Evolutionary conservation across 35 echinoderm and acorn worm genomes (phyloP).

Genomic region (Nesometra sesokonis): DNA sequence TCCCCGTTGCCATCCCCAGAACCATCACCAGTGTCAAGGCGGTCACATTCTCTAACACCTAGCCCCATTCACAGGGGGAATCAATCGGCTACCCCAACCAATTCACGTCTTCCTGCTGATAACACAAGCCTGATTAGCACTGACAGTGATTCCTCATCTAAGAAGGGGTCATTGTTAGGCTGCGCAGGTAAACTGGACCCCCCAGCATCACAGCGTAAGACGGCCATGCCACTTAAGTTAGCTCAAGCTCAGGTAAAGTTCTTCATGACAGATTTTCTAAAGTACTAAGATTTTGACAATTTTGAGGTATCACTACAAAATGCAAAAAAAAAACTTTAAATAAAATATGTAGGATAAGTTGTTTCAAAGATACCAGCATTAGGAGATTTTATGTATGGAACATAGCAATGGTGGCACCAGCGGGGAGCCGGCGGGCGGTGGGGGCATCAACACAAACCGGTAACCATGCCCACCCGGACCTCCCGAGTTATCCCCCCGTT

Average conservation of each 20-base stretch:
- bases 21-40: not conserved
- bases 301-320: too few relatives aligned
- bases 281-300: too few relatives aligned
- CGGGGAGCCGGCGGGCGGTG: too few relatives aligned
- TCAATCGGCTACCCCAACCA: not conserved
- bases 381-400: too few relatives aligned
- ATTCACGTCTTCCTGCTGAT: slow-evolving; percentile 1
- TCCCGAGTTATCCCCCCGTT: too few relatives aligned
- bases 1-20: not conserved
- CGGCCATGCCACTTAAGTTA: slow-evolving; percentile 85
- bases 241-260: slow-evolving; percentile 78
- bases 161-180: not conserved
- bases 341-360: too few relatives aligned
- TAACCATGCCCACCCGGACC: too few relatives aligned
- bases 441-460: too few relatives aligned
- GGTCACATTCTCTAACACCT: not conserved
- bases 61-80: not conserved
- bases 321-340: too few relatives aligned
- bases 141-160: not conserved
- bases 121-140: not conserved
- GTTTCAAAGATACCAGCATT: too few relatives aligned
- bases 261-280: not conserved
- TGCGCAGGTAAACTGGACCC: slow-evolving; percentile 59
- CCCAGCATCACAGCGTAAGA: slow-evolving; percentile 71
- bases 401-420: too few relatives aligned